Evolutionary conservation across 2,113 vertebrate genomes (phyloP).

Genomic region (Phalacrocorax carbo): DNA sequence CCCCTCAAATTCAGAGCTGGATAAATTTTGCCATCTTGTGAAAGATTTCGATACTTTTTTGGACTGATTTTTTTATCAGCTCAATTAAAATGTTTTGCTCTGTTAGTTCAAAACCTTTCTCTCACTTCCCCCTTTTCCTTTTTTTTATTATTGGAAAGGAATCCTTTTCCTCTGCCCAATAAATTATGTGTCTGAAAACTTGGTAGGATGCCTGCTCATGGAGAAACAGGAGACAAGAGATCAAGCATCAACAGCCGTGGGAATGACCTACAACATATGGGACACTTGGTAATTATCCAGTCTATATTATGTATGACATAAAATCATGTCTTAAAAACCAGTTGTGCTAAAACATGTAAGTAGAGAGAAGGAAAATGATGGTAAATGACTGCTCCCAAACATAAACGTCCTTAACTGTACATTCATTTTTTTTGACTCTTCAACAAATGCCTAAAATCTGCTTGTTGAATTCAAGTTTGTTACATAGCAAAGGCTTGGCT

Average conservation of each 20-base stretch:
- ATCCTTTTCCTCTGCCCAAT: neutral
- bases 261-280: conserved; percentile 29
- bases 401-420: neutral
- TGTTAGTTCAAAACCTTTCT: neutral
- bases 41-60: neutral
- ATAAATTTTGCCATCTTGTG: neutral
- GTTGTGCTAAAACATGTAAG: neutral
- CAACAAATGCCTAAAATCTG: neutral
- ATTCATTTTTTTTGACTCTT: neutral
- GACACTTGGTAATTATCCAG: neutral
- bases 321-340: neutral
- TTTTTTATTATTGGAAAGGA: neutral
- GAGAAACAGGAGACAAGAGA: neutral
- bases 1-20: neutral
- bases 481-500: neutral
- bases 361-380: neutral
- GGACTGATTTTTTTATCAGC: neutral
- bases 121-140: neutral
- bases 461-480: neutral
- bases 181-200: neutral
- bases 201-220: neutral
- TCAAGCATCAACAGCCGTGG: neutral
- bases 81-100: conserved; percentile 38
- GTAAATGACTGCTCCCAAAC: neutral
- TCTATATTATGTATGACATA: neutral